Base-by-base conservation (phyloP, 2,113 vertebrate genomes). In the Mohoua ochrocephala region DNA sequence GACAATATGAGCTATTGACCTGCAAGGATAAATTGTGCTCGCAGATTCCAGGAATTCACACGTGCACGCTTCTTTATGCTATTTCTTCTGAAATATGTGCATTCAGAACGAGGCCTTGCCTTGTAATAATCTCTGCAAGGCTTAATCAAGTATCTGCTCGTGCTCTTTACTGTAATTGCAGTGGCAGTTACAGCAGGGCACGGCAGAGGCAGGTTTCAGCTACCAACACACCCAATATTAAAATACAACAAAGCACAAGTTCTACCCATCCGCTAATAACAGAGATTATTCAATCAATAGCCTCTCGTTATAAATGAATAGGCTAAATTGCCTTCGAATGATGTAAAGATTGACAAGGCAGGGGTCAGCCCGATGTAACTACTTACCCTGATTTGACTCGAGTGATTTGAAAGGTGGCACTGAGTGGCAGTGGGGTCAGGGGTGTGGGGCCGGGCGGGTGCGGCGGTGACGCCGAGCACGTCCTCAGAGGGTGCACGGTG, bases 1-100 rank as follows among this genome's bases (percentile, higher is more conserved):
- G 97, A 93, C 97, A 94, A 91, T 70, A 95, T 92, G 41, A 93
- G 97, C 96, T 97, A 97, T 97, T 97, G 97, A 98, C 98, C 98
- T 95, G 94, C 94, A 82, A 94, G 83, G 95, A 97, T 93, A 92
- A 96, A 96, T 89, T 71, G 95, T 87, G 95, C 92, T 86, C 41
- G 84, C 50, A 41, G 89, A 93, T 75, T 82, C 82, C 16, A 84
- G 89, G 94, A 54, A 80, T 65, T 76, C 90, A 79, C 49, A 91
- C 18, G 16, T 56, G 91, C 87, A 23, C 26, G 76, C 23, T 86
- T 76, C 79, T 84, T 94, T 79, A 75, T 68, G 90, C 53, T 41
- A 30, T 91, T 94, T 74, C 44, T 59, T 54, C 84, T 64, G 35
- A 68, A 84, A 95, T 65, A 57, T 26, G 78, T 50, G 60, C 35